Evolutionary conservation across 2,113 vertebrate genomes (phyloP).

Genomic region (Dolichallabes microphthalmus): DNA sequence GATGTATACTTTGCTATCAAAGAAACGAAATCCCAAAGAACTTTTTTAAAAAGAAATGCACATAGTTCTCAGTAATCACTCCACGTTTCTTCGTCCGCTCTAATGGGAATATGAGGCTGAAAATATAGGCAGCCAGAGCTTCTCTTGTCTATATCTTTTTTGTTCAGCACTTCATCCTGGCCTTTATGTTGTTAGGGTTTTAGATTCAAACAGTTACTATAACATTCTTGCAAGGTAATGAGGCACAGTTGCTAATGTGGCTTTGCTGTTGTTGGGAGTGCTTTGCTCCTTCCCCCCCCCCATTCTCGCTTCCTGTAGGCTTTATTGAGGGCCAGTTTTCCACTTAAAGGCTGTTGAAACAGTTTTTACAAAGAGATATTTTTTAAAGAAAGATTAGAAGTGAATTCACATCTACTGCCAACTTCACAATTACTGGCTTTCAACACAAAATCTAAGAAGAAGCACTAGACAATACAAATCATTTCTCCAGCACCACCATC

Average conservation of each 20-base stretch:
- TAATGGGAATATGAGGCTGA: not conserved
- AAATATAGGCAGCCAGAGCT: not conserved
- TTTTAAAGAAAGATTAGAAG: not conserved
- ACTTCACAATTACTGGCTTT: not conserved
- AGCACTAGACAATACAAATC: not conserved
- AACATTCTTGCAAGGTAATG: not conserved
- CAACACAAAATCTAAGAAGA: not conserved
- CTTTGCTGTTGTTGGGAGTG: not conserved
- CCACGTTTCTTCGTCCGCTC: not conserved
- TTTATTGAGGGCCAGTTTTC: not conserved
- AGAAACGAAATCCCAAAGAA: not conserved
- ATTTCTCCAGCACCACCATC: too few species aligned
- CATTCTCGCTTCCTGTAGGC: not conserved
- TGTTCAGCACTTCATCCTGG: not conserved
- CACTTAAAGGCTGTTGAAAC: not conserved
- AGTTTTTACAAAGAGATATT: not conserved
- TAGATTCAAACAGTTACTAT: not conserved
- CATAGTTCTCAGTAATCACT: not conserved
- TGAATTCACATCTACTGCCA: not conserved
- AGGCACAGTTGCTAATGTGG: not conserved
- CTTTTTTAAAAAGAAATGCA: not conserved
- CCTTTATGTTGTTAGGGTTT: not conserved
- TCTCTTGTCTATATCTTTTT: not conserved
- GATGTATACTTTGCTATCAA: not conserved
- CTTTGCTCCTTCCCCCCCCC: not conserved